Percentiles rank a stretch among this genome's conserved stretches.
Evolutionary conservation across 2,888 invertebrate species (phyloP).

Genomic region (Zele albiditarsus): DNA sequence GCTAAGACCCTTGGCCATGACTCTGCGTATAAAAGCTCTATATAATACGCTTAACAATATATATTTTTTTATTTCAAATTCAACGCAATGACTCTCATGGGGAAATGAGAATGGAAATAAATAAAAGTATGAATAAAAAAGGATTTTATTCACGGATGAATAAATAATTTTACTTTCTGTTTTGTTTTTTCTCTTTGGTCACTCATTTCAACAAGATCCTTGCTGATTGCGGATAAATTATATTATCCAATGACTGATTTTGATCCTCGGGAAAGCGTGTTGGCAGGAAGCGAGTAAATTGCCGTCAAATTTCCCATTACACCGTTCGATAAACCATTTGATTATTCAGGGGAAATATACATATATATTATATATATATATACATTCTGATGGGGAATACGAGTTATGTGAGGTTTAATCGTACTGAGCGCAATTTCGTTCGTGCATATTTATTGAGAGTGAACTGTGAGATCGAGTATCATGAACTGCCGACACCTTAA

Average conservation of each 20-base stretch:
- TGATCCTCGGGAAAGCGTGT: neutral
- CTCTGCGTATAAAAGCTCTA: neutral
- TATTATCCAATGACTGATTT: neutral
- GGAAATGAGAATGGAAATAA: no score
- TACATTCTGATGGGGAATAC: conserved; percentile 7
- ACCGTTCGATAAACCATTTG: conserved; percentile 41
- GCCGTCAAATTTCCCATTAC: conserved; percentile 34
- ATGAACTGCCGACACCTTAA: neutral
- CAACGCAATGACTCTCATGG: no score
- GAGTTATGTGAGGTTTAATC: conserved; percentile 35
- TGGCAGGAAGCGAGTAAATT: conserved; percentile 27
- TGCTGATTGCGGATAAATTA: conserved; percentile 1
- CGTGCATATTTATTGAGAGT: conserved; percentile 17
- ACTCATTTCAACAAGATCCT: neutral
- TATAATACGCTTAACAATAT: no score
- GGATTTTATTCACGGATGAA: neutral
- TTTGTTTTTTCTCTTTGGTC: neutral
- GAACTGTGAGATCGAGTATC: neutral
- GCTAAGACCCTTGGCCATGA: neutral
- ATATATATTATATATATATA: neutral
- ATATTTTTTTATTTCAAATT: no score
- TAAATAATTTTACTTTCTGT: neutral
- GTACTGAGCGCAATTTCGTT: conserved; percentile 21
- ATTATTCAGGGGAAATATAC: conserved; percentile 32
- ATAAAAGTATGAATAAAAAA: no score